These are phyloP conservation scores for Drosophila rufa DNA, from an alignment of 1,140 invertebrate species.

Conservation along the genomic window DNA sequence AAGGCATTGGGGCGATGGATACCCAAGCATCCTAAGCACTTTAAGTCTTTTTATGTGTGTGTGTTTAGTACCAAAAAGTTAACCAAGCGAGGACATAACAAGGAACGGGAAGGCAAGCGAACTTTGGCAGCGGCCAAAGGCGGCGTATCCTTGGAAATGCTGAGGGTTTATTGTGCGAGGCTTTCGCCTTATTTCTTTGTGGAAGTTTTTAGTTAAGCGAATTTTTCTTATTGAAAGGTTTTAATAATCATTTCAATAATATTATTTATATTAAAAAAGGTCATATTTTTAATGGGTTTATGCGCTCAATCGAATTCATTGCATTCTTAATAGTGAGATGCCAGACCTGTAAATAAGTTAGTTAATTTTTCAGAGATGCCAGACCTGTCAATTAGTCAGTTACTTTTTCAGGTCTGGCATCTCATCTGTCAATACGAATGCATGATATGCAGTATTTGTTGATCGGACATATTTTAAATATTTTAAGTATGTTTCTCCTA, in stretches of 20 bases:
- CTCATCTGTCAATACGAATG: too few relatives aligned
- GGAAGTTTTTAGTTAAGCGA: neutral
- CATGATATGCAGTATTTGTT: too few relatives aligned
- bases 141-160: conserved; percentile 43
- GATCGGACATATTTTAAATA: neutral
- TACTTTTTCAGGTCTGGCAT: too few relatives aligned
- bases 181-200: neutral
- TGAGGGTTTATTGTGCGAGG: conserved; percentile 6
- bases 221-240: conserved; percentile 8
- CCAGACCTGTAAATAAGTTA: too few relatives aligned
- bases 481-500: neutral
- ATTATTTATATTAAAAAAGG: neutral
- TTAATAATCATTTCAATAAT: neutral
- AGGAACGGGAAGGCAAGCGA: conserved; percentile 25
- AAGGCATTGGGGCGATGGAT: conserved; percentile 18
- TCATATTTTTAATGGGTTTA: too few relatives aligned
- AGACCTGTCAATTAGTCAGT: too few relatives aligned
- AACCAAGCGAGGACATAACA: conserved; percentile 34
- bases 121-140: conserved; percentile 56
- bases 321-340: too few relatives aligned
- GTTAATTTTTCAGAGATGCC: too few relatives aligned
- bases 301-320: too few relatives aligned
- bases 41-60: conserved; percentile 25
- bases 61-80: conserved; percentile 43
- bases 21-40: conserved; percentile 55